Percentiles rank a stretch among this genome's conserved stretches.
These are phyloP conservation scores for Sciaenops ocellatus DNA, from an alignment of 2,797 vertebrate genomes.

Conservation along the genomic window DNA sequence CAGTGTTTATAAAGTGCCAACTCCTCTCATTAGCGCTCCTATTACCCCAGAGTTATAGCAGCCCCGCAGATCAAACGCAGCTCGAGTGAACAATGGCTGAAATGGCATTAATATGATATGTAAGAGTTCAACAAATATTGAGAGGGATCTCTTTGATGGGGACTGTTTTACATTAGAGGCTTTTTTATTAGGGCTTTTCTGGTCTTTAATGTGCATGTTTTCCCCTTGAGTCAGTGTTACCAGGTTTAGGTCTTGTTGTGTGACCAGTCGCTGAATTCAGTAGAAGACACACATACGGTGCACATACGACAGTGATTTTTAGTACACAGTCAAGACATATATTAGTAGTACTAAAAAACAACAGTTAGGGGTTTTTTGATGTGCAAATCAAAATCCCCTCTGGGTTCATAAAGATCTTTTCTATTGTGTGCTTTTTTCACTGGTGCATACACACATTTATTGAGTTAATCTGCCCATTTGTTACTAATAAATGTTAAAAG, in stretches of 20 bases:
- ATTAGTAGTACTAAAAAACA: slow-evolving; percentile 44
- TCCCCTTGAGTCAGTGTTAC: slow-evolving; percentile 82
- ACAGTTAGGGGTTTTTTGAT: slow-evolving; percentile 41
- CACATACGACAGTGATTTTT: slow-evolving; percentile 50
- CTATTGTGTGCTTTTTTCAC: slow-evolving; percentile 24
- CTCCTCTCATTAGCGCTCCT: slow-evolving; percentile 79
- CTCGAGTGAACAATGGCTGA: slow-evolving; percentile 75
- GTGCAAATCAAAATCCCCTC: slow-evolving; percentile 41
- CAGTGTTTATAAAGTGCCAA: slow-evolving; percentile 84
- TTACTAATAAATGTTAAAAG: slow-evolving; percentile 57
- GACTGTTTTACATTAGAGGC: slow-evolving; percentile 82
- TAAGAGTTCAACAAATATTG: slow-evolving; percentile 83
- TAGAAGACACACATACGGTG: slow-evolving; percentile 61
- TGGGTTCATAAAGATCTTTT: slow-evolving; percentile 36
- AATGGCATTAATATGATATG: slow-evolving; percentile 84
- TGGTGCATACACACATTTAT: slow-evolving; percentile 19
- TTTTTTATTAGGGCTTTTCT: slow-evolving; percentile 84
- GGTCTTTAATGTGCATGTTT: slow-evolving; percentile 83
- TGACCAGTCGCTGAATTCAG: slow-evolving; percentile 63
- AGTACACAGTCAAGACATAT: slow-evolving; percentile 39
- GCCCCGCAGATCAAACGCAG: slow-evolving; percentile 78
- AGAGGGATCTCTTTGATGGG: slow-evolving; percentile 80
- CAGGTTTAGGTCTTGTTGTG: slow-evolving; percentile 73
- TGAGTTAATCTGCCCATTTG: slow-evolving; percentile 58
- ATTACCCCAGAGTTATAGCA: slow-evolving; percentile 74